phyloP scores from a whole-genome alignment of 2,113 vertebrate species.

The Pionites leucogaster region DNA sequence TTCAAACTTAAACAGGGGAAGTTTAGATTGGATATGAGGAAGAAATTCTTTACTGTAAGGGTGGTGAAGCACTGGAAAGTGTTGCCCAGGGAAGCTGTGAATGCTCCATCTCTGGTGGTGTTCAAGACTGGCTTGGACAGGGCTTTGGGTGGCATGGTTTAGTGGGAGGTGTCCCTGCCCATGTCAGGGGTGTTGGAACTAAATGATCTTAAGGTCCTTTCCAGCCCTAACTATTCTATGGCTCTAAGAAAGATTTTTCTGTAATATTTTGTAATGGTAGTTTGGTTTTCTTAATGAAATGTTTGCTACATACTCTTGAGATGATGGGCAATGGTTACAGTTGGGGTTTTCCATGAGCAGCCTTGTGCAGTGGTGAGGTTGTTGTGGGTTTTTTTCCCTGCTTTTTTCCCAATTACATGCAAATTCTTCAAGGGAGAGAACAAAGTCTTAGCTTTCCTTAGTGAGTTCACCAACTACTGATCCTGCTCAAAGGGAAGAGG shows the following conservation, averaged over 20 bases:
- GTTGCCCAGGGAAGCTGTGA: too few relatives aligned
- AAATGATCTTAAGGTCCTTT: too few relatives aligned
- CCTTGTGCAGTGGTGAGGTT: neutral
- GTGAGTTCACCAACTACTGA: neutral
- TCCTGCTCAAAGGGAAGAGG: neutral
- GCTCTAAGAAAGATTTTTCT: neutral
- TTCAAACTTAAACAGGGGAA: too few relatives aligned
- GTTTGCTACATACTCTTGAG: neutral
- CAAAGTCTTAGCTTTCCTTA: neutral
- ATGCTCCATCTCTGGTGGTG: too few relatives aligned
- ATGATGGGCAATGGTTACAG: neutral
- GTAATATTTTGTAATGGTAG: neutral
- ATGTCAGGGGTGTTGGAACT: too few relatives aligned
- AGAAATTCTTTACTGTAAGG: too few relatives aligned
- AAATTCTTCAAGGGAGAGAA: neutral
- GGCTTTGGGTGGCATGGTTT: too few relatives aligned
- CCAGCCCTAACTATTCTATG: too few relatives aligned
- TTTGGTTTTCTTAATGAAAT: neutral
- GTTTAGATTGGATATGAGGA: too few relatives aligned
- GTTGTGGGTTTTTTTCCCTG: neutral
- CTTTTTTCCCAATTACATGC: neutral
- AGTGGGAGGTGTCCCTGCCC: too few relatives aligned
- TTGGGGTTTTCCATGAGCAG: neutral
- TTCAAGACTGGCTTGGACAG: too few relatives aligned
- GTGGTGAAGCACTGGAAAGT: too few relatives aligned